Conservation (phyloP, 30 jellyfish, hydroid and myxozoan genomes). For the Cassiopea xamachana region DNA sequence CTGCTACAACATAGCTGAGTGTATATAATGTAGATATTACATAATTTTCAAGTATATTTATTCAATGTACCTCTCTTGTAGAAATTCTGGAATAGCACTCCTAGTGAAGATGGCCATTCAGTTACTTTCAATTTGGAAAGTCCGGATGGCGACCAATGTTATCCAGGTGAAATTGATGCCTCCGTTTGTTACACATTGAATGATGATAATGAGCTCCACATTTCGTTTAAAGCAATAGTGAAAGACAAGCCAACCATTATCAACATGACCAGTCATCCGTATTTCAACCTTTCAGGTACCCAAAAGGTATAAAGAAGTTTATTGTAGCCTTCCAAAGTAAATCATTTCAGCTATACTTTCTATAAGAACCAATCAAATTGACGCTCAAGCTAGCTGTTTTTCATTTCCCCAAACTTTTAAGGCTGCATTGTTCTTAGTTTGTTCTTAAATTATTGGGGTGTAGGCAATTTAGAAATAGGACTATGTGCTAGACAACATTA, state of each 20-base stretch:
- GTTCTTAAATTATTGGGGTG: too few species aligned
- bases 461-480: too few species aligned
- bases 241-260: slow-evolving; percentile 77
- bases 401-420: too few species aligned
- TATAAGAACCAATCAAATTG: too few species aligned
- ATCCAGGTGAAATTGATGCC: slow-evolving; percentile 88
- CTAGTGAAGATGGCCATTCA: slow-evolving; percentile 23
- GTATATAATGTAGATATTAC: too few species aligned
- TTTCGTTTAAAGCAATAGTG: slow-evolving; percentile 73
- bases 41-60: too few species aligned
- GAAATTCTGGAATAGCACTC: slow-evolving; percentile 53
- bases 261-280: slow-evolving; percentile 92
- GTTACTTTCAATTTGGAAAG: slow-evolving; percentile 74
- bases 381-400: too few species aligned
- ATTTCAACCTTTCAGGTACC: slow-evolving; percentile 90
- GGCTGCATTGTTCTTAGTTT: too few species aligned
- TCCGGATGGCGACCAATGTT: slow-evolving; percentile 83
- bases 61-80: background rate
- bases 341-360: too few species aligned
- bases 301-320: slow-evolving; percentile 14
- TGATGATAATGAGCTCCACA: slow-evolving; percentile 69
- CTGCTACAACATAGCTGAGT: too few species aligned
- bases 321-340: background rate
- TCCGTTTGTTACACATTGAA: slow-evolving; percentile 61
- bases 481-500: too few species aligned